Evolutionary conservation across 2,113 vertebrate genomes (phyloP).

Genomic region (Hippocampus comes): DNA sequence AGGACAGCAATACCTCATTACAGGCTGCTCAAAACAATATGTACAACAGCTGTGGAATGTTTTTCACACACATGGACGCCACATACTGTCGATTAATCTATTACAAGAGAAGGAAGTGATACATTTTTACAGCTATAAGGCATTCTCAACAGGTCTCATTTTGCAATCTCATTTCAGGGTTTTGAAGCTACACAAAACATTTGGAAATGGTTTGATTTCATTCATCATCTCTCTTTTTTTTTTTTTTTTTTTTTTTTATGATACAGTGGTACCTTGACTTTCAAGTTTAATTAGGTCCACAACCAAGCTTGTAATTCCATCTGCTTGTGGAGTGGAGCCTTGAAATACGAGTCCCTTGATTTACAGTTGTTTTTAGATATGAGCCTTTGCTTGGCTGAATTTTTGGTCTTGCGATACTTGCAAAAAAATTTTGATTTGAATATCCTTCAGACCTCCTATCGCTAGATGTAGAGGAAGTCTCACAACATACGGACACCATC

Average conservation of each 20-base stretch:
- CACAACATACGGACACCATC: no score
- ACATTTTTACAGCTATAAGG: slow-evolving; percentile 4
- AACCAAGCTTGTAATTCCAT: no score
- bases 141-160: slow-evolving; percentile 11
- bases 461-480: no score
- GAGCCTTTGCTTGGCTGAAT: no score
- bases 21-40: not conserved
- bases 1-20: not conserved
- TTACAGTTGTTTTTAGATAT: no score
- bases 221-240: not conserved
- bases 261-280: not conserved
- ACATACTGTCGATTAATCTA: not conserved
- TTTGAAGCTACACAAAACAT: not conserved
- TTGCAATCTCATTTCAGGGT: not conserved
- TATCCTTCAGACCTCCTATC: no score
- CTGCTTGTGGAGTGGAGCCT: no score
- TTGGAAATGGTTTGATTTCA: not conserved
- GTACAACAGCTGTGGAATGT: not conserved
- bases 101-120: not conserved
- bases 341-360: no score
- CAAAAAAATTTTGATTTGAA: no score
- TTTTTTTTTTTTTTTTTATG: not conserved
- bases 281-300: no score
- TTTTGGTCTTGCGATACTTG: no score
- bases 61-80: not conserved